phyloP scores from a whole-genome alignment of 2,113 vertebrate genomes.

The Melanotaenia duboulayi region DNA sequence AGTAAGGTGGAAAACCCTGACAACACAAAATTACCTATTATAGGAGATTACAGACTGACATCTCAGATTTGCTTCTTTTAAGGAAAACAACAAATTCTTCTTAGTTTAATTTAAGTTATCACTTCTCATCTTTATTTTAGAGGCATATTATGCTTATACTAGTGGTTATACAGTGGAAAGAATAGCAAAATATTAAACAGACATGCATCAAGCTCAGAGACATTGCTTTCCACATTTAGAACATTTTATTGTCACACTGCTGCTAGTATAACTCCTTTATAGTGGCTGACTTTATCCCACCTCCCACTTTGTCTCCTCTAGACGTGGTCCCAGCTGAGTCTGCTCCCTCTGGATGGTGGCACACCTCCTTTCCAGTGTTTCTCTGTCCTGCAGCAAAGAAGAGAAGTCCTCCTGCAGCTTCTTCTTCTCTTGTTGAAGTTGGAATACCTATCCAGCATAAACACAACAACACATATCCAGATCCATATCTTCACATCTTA shows the following conservation, averaged over 20 bases:
- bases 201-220: not conserved
- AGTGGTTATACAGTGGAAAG: not conserved
- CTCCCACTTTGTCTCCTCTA: conserved; percentile 99
- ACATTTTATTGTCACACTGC: not conserved
- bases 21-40: not conserved
- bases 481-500: not conserved
- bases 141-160: conserved; percentile 9
- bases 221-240: not conserved
- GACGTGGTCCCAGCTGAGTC: conserved; percentile 91
- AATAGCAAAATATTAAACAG: not conserved
- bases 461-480: conserved; percentile 7
- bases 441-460: conserved; percentile 92
- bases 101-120: not conserved
- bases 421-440: conserved; percentile 97
- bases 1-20: not conserved
- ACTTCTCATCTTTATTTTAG: not conserved
- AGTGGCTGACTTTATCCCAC: conserved; percentile 70
- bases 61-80: not conserved
- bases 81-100: conserved; percentile 4
- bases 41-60: not conserved
- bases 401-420: conserved; percentile 96
- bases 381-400: conserved; percentile 93
- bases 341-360: conserved; percentile 93
- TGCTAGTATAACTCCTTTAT: not conserved
- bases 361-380: conserved; percentile 90